These are phyloP conservation scores for Mobula birostris DNA, from an alignment of 2,113 vertebrate genomes.

Conservation along the genomic window DNA sequence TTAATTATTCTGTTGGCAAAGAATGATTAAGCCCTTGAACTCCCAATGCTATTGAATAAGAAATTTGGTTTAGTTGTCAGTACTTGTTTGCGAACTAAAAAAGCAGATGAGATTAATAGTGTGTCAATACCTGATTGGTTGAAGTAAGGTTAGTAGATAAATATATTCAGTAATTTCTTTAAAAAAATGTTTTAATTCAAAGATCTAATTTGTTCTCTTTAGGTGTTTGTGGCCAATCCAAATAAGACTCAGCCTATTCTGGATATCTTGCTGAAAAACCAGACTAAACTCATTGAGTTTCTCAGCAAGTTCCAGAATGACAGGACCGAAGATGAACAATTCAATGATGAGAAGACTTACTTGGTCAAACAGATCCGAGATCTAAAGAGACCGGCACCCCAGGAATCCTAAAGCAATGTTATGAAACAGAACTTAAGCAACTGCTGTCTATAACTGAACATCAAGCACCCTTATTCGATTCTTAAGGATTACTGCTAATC, in stretches of 20 bases:
- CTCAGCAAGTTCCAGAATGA: constrained; percentile 97
- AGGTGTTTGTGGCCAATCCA: constrained; percentile 94
- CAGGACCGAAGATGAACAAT: constrained; percentile 93
- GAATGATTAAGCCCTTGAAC: background rate
- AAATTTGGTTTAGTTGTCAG: background rate
- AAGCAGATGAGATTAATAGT: background rate
- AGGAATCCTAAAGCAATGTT: constrained; percentile 74
- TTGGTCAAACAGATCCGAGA: constrained; percentile 98
- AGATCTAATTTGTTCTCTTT: constrained; percentile 40
- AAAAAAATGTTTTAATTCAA: background rate
- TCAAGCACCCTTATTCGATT: constrained; percentile 63
- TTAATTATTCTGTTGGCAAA: background rate
- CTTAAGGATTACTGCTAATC: constrained; percentile 73
- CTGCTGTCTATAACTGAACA: constrained; percentile 70
- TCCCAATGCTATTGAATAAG: background rate
- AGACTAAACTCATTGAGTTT: constrained; percentile 94
- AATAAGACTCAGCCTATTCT: constrained; percentile 95
- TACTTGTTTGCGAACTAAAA: background rate
- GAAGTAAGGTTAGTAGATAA: background rate
- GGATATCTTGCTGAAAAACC: constrained; percentile 96
- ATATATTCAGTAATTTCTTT: background rate
- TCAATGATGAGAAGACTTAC: constrained; percentile 97
- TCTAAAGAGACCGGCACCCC: constrained; percentile 87
- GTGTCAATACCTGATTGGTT: background rate
- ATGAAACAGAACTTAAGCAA: constrained; percentile 63